Evolutionary conservation across 2,113 vertebrate genomes (phyloP).

Genomic region (Rousettus leschenaultii): DNA sequence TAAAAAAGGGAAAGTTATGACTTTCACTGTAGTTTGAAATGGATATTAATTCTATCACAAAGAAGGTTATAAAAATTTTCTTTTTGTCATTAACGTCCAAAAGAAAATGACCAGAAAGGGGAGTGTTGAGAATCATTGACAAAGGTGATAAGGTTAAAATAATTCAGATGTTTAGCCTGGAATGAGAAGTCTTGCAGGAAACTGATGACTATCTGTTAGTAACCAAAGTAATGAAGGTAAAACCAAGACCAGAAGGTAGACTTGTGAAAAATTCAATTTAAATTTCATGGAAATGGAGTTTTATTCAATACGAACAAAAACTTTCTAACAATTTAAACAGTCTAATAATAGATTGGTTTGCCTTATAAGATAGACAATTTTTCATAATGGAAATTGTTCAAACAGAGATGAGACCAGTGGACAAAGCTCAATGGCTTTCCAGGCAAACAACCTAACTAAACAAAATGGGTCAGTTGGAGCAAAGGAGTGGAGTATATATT

Average conservation of each 20-base stretch:
- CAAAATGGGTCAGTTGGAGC: not conserved
- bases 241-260: not conserved
- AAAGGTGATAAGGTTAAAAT: not conserved
- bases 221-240: not conserved
- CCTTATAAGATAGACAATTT: not conserved
- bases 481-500: not conserved
- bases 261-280: not conserved
- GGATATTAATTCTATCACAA: slow-evolving; percentile 17
- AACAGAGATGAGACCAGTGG: not conserved
- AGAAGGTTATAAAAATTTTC: not conserved
- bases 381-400: not conserved
- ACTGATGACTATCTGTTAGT: not conserved
- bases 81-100: not conserved
- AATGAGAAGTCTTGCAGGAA: not conserved
- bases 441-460: not conserved
- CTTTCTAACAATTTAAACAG: slow-evolving; percentile 6
- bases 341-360: not conserved
- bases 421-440: not conserved
- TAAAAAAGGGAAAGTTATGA: not conserved
- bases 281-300: slow-evolving; percentile 8
- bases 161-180: not conserved
- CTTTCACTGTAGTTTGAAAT: not conserved
- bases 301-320: slow-evolving; percentile 10
- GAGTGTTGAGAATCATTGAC: not conserved
- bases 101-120: not conserved